A percentile compares a stretch with the other conserved stretches of the same genome.
Conservation (phyloP, 2,888 invertebrate genomes). For the Dusona sp. region DNA sequence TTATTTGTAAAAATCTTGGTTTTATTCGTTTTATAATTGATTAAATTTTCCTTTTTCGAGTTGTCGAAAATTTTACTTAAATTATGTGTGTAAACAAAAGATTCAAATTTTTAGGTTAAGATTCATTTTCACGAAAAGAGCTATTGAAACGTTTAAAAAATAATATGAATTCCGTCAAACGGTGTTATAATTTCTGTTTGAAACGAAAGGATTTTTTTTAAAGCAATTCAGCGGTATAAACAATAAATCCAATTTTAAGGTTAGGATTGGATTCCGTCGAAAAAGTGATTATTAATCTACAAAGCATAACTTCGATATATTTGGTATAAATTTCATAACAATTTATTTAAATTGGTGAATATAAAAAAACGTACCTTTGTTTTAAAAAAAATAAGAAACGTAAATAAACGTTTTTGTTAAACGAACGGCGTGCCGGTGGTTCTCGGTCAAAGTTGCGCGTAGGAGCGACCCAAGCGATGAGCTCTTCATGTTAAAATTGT, state of each 20-base stretch:
- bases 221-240: background rate
- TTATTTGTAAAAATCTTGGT: too few relatives aligned
- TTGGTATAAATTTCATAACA: background rate
- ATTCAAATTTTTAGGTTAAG: background rate
- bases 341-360: background rate
- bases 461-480: background rate
- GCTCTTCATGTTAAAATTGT: background rate
- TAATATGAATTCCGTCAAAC: background rate
- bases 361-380: constrained; percentile 43
- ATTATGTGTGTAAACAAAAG: background rate
- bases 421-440: constrained; percentile 56
- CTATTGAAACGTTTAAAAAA: background rate
- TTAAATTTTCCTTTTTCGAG: background rate
- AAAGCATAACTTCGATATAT: background rate
- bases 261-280: constrained; percentile 36
- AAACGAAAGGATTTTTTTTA: background rate
- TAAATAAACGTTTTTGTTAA: constrained; percentile 56
- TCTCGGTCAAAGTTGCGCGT: background rate
- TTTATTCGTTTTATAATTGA: too few relatives aligned
- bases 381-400: constrained; percentile 55
- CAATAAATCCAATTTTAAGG: constrained; percentile 40
- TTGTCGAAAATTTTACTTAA: background rate
- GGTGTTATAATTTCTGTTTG: background rate
- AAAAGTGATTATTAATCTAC: background rate
- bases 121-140: background rate